A percentile compares a stretch with the other conserved stretches of the same genome.
Evolutionary conservation across 2,113 vertebrate genomes (phyloP).

Genomic region (Alces alces): DNA sequence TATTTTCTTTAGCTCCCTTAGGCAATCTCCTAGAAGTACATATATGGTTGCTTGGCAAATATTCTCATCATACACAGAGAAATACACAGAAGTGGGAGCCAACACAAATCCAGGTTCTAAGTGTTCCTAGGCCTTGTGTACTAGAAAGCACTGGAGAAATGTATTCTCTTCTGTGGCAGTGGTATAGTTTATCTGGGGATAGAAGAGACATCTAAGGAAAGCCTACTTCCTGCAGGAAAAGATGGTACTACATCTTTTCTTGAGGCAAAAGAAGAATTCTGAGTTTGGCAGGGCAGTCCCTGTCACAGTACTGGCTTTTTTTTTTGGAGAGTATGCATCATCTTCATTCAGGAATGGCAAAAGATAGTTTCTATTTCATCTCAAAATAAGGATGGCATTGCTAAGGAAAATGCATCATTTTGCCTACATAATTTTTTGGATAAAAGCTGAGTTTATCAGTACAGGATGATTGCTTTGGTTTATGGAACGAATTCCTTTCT

Average conservation of each 20-base stretch:
- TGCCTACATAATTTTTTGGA: neutral
- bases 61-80: neutral
- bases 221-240: neutral
- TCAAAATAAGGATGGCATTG: neutral
- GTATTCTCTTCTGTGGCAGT: neutral
- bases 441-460: neutral
- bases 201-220: slow-evolving; percentile 7
- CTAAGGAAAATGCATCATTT: neutral
- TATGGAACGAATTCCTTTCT: neutral
- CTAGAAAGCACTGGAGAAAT: neutral
- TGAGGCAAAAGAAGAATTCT: neutral
- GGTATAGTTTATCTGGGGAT: neutral
- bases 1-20: slow-evolving; percentile 5
- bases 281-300: neutral
- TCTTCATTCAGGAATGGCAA: neutral
- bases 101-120: neutral
- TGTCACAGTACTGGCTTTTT: neutral
- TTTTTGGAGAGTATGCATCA: neutral
- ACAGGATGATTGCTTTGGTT: neutral
- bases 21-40: neutral
- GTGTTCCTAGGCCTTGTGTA: neutral
- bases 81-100: neutral
- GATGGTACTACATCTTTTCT: neutral
- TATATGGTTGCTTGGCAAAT: neutral
- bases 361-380: neutral